These are phyloP conservation scores for Tinea semifulvella DNA, from an alignment of 2,888 invertebrate species.

Conservation along the genomic window DNA sequence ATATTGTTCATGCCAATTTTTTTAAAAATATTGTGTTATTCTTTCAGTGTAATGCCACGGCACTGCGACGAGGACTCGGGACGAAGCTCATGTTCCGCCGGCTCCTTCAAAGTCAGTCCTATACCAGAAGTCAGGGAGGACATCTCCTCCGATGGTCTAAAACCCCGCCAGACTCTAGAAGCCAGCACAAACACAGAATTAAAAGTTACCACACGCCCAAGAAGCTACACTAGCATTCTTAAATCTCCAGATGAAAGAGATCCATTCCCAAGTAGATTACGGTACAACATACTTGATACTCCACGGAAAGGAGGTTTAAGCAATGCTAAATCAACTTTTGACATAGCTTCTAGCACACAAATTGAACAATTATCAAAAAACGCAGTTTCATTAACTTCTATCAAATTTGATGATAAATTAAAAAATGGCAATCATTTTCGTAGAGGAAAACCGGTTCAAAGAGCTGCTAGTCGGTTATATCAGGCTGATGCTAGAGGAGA, in stretches of 20 bases:
- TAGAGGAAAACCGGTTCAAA: conserved; percentile 73
- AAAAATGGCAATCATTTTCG: conserved; percentile 32
- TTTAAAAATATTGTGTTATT: background rate
- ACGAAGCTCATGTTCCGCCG: conserved; percentile 57
- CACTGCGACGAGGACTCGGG: conserved; percentile 59
- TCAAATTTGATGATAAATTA: conserved; percentile 28
- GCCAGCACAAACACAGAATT: conserved; percentile 61
- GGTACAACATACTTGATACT: conserved; percentile 43
- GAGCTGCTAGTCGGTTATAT: conserved; percentile 76
- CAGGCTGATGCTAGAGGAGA: conserved; percentile 64
- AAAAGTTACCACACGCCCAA: conserved; percentile 48
- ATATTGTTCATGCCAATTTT: background rate
- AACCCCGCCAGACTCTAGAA: conserved; percentile 41
- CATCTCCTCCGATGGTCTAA: conserved; percentile 23
- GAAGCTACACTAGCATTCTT: conserved; percentile 41
- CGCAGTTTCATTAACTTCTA: conserved; percentile 42
- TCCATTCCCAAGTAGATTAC: conserved; percentile 50
- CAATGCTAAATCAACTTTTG: conserved; percentile 54
- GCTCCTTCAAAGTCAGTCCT: conserved; percentile 46
- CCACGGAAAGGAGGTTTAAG: conserved; percentile 48
- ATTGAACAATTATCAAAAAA: conserved; percentile 42
- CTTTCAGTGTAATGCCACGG: conserved; percentile 45
- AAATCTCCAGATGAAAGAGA: conserved; percentile 60
- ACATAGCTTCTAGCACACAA: conserved; percentile 55
- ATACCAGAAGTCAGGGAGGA: conserved; percentile 31